A percentile compares a stretch with the other conserved stretches of the same genome.
Conservation (phyloP, 2,113 vertebrate species). For the Chloroceryle aenea region DNA sequence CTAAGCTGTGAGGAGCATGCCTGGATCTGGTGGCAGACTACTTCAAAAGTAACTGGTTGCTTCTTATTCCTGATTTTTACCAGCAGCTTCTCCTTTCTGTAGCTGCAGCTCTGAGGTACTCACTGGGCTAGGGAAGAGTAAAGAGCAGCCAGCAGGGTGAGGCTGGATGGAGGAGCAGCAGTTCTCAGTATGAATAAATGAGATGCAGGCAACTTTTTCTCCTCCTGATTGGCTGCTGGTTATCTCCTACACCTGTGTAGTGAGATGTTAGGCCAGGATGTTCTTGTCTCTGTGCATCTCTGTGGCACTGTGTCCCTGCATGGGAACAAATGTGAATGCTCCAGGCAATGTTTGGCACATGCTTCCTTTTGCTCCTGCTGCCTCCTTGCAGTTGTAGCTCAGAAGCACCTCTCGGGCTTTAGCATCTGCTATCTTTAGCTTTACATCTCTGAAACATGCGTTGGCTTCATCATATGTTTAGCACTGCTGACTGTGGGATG, state of each 20-base stretch:
- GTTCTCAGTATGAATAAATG: accelerated
- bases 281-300: not conserved
- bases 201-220: not conserved
- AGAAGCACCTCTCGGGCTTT: not conserved
- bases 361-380: accelerated
- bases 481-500: not conserved
- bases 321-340: accelerated
- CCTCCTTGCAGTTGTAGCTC: not conserved
- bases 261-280: not conserved
- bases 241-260: not conserved
- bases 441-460: not conserved
- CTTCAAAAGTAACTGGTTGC: not conserved
- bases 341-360: accelerated
- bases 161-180: not conserved
- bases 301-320: accelerated
- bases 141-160: too few species aligned
- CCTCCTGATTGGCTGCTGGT: not conserved
- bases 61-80: not conserved
- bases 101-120: accelerated
- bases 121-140: not conserved
- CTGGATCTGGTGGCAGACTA: not conserved
- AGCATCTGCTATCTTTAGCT: not conserved
- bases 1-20: not conserved
- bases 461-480: not conserved
- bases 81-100: not conserved